Evolutionary conservation across 2,113 vertebrate genomes (phyloP), one percentile per base, ranked within the genome.

Genomic region (Nansenia antarctica): DNA sequence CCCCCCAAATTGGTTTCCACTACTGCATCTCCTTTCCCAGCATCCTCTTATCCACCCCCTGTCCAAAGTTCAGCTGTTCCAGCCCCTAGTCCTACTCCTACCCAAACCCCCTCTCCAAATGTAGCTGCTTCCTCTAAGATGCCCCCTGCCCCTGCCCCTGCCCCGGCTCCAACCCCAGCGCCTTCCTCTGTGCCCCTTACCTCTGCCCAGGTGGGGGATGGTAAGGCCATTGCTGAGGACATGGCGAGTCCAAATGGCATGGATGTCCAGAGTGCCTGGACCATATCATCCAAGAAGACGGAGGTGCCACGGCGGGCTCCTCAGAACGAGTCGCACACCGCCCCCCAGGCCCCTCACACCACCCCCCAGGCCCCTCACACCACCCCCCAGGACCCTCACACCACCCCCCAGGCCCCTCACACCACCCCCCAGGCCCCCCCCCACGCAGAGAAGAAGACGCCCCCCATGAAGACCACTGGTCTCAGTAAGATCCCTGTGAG

Each of bases 381-480:
- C 31, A n/a, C n/a, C n/a, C n/a, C n/a, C n/a, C n/a, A n/a, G n/a
- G 81, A 81, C 39, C 45, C 72, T 30, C 74, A 30, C 35, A 30
- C 49, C 1, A 69, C 73, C 92, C 31, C 90, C 91, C 72, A 93
- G 90, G 65, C 90, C 80, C 76, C n/a, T n/a, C 74, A 30, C 35
- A 30, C 49, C 1, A 69, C 73, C 92, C 31, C 90, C 91, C 72
- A 93, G 90, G 65, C 90, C 80, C 76, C n/a, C n/a, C n/a, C 91
- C 91, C 83, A 91, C 0, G 94, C 89, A 1, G 96, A 96, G 76
- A 96, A 93, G 76, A 97, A 89, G 91, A 93, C 90, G 55, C 82
- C 90, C 37, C 91, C 91, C 0, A 90, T 86, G 26, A 92, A 89
- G 83, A 30, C 61, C 62, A 85, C 0, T 73, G 85, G 78, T 75